Base-by-base conservation (phyloP, 2,888 invertebrate genomes). In the Habroteleia sp. region DNA sequence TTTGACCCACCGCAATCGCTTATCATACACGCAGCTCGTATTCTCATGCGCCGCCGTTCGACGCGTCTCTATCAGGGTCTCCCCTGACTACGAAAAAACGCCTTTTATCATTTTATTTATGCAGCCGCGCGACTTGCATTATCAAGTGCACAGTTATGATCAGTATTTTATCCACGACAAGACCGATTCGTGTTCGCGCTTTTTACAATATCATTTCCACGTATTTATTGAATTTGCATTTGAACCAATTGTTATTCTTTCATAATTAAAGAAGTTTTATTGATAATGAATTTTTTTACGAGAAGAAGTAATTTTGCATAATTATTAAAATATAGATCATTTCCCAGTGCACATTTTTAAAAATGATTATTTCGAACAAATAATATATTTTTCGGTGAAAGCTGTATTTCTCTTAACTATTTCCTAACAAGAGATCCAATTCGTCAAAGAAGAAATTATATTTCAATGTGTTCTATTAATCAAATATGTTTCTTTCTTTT, bases 71-170 rank as follows among this genome's bases (percentile, higher is more conserved):
- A 46, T 48, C 63, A 35, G 27, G 42, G 44, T 3, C 31, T 23
- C 29, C 52, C 33, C 35, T 31, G 27, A 14, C 31, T 6, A 17
- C 23, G 33, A 63, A 50, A 68, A 50, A 65, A 65, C 27, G 63
- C 44, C 56, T 65, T 74, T 69, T 74, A 68, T 74, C 56, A 69
- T 74, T 63, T 62, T 68, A 74, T 69, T 69, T 74, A 54, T 58
- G 56, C 74, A 14, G 14, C 37, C 35, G 48, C 66, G 46, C 56
- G 62, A 62, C 39, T 56, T 56, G 74, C 62, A 74, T 74, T 69
- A 62, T 68, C 66, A 66, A 66, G 31, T 23, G 52, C 41, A 6
- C 20, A 23, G 54, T 39, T 54, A 60, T 27, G 44, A 63, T 68
- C 68, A 39, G 52, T 41, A 44, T 54, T 62, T 46, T 35, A 31